Conservation (phyloP, 2,888 invertebrate genomes). For the Uropetala carovei region DNA sequence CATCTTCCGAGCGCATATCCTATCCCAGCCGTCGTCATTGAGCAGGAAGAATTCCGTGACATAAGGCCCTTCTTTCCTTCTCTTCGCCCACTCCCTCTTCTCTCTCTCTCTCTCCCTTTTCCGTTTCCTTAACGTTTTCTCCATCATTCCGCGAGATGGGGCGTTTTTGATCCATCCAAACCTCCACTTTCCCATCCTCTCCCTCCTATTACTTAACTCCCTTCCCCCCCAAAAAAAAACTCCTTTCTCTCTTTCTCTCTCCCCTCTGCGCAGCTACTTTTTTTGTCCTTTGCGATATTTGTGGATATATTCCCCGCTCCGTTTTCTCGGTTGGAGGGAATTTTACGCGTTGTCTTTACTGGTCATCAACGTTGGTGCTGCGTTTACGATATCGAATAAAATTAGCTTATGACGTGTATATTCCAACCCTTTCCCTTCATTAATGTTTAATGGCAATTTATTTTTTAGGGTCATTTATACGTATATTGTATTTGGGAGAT, state of each 20-base stretch:
- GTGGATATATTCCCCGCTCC: background rate
- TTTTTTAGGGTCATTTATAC: too few species aligned
- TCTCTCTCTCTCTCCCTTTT: background rate
- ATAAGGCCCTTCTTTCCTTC: constrained; percentile 36
- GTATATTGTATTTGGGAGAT: too few species aligned
- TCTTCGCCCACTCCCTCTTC: background rate
- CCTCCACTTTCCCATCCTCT: background rate
- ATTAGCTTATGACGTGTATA: background rate
- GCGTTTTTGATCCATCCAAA: background rate
- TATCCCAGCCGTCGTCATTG: constrained; percentile 46
- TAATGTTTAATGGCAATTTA: too few species aligned
- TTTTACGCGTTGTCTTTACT: background rate
- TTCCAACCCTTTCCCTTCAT: too few species aligned
- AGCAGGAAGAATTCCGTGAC: constrained; percentile 56
- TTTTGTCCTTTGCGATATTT: background rate
- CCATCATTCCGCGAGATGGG: constrained; percentile 20
- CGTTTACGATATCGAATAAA: background rate
- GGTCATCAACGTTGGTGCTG: background rate
- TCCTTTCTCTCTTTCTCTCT: background rate
- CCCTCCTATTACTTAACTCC: background rate
- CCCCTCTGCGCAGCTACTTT: background rate
- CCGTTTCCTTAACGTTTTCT: constrained; percentile 31
- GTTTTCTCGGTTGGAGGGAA: background rate
- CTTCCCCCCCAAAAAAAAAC: background rate
- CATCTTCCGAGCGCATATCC: constrained; percentile 3